Evolutionary conservation across 2,888 invertebrate species (phyloP), one percentile per base, ranked within the genome.

Genomic region (Rugalucina vietnamica): DNA sequence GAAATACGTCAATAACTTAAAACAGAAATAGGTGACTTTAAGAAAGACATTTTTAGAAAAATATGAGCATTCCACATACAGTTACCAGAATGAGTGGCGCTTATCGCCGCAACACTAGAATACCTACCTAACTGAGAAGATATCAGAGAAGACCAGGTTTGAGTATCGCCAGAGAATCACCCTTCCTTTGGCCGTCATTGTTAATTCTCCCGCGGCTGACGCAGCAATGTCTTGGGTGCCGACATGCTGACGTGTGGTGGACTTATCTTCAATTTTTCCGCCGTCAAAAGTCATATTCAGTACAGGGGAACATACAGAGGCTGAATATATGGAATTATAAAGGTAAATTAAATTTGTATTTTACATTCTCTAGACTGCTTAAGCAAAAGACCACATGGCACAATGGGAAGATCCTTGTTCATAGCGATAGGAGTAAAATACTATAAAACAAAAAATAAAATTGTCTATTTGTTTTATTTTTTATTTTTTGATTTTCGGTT

Each of bases 121-220:
- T 4, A 36, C 36, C n/a, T 82, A 88, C 88, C 75, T 70, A 36
- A 88, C 72, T 50, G 88, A 85, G 71, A 86, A 82, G 1, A 86
- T 84, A 1, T 83, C 43, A 10, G 86, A 80, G 32, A 88, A 84
- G 78, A 86, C 84, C 5, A 80, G 84, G 60, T 88, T 86, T 8
- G 88, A 82, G 43, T 84, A 86, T 80, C 84, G 74, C 88, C 88
- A 88, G 8, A 86, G 70, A 5, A 86, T 57, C 12, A 88, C 78
- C 54, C 76, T 76, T 10, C 88, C 82, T 4, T 49, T 81, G 4
- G 84, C 86, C 24, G 80, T 84, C 37, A 79, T 84, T 29, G 86
- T 76, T 34, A 80, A 84, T 43, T 84, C 82, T 21, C 88, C 88
- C 5, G 36, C 50, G 29, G 43, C 37, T 14, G 88, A 76, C 1